These are phyloP conservation scores for Acrobasis repandana DNA, from an alignment of 2,888 invertebrate genomes.

Conservation along the genomic window DNA sequence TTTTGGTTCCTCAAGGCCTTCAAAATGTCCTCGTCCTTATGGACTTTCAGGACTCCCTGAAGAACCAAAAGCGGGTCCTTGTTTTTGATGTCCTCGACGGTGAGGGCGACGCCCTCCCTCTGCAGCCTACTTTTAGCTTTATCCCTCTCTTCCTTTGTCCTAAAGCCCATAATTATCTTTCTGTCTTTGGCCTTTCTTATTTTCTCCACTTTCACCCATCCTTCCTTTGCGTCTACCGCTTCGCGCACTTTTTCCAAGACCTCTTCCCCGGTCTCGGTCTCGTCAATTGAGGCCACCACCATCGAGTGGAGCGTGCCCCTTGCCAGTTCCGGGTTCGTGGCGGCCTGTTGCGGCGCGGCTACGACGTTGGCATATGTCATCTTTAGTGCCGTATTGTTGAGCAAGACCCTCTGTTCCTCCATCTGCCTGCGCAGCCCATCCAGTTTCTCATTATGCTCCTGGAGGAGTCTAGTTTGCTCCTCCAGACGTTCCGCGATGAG, in stretches of 20 bases:
- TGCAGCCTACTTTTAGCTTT: neutral
- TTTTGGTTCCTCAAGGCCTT: conserved; percentile 23
- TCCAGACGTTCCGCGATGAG: neutral
- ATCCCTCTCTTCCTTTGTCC: neutral
- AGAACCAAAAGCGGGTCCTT: conserved; percentile 3
- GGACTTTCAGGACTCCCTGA: neutral
- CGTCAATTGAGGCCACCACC: neutral
- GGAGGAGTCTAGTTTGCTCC: neutral
- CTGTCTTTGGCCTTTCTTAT: neutral
- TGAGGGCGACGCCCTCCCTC: conserved; percentile 20
- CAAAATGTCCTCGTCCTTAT: conserved; percentile 28
- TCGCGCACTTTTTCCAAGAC: neutral
- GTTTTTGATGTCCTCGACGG: conserved; percentile 19
- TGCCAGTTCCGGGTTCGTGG: neutral
- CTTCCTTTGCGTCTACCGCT: neutral
- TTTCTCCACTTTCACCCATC: neutral
- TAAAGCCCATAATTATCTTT: neutral
- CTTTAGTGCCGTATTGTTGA: too few species aligned
- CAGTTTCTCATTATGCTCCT: too few species aligned
- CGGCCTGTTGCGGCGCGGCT: neutral
- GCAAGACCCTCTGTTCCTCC: too few species aligned
- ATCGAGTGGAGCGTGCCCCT: neutral
- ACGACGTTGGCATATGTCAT: too few species aligned
- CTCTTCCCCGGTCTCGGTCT: neutral
- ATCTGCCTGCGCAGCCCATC: too few species aligned